phyloP scores from a whole-genome alignment of 2,113 vertebrate species.

The Hiodon alosoides region DNA sequence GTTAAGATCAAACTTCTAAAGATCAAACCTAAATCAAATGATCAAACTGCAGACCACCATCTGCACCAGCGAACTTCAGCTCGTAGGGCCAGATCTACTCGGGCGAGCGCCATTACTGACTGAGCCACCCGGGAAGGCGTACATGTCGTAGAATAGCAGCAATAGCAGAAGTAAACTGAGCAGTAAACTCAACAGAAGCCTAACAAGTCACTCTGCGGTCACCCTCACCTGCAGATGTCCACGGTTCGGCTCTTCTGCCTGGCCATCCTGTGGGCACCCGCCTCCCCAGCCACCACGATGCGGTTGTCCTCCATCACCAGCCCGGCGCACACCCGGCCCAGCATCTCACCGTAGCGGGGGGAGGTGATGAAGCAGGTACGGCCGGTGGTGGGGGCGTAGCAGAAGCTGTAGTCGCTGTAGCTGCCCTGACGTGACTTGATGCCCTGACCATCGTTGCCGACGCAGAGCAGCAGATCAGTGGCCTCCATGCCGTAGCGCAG shows the following conservation, averaged over 20 bases:
- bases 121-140: background rate
- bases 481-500: conserved; percentile 95
- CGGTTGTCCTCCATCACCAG: conserved; percentile 84
- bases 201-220: background rate
- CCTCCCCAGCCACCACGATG: conserved; percentile 86
- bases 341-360: conserved; percentile 81
- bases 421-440: conserved; percentile 79
- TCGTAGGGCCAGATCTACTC: no score
- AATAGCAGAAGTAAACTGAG: background rate
- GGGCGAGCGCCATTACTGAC: background rate
- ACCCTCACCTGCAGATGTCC: conserved; percentile 82
- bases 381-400: conserved; percentile 71
- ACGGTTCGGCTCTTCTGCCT: conserved; percentile 77
- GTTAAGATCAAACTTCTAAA: no score
- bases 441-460: conserved; percentile 81
- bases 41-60: no score
- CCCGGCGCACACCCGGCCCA: conserved; percentile 80
- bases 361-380: conserved; percentile 89
- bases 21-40: no score
- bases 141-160: background rate
- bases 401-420: conserved; percentile 87
- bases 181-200: background rate
- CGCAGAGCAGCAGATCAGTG: conserved; percentile 83
- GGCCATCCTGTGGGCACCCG: conserved; percentile 70
- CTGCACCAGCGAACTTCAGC: no score